Evolutionary conservation across 37 sponge, comb jelly and placozoan species (phyloP).

Genomic region (Hormiphora californensis): DNA sequence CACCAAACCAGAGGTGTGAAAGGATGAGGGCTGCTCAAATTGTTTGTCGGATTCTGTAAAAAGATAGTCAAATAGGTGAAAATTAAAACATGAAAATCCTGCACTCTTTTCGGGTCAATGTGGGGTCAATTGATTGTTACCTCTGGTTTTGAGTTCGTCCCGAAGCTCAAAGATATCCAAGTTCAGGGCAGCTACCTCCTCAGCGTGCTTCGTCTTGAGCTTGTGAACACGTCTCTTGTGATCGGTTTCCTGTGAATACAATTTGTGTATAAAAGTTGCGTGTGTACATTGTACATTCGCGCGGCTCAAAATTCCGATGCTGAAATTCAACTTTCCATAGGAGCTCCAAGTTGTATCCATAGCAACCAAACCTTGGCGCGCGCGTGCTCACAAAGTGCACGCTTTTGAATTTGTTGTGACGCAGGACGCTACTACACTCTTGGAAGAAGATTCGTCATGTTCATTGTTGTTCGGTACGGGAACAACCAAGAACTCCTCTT

Average conservation of each 20-base stretch:
- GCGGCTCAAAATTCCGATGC: no score
- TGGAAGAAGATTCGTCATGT: no score
- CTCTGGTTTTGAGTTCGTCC: background rate
- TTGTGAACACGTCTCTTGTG: constrained; percentile 6
- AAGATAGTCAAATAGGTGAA: background rate
- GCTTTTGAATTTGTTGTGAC: no score
- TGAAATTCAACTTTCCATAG: no score
- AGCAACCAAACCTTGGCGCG: no score
- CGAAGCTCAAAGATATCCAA: constrained; percentile 35
- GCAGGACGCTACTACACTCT: no score
- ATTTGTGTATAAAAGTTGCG: no score
- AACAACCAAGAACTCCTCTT: constrained; percentile 7
- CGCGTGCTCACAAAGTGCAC: no score
- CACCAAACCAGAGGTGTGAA: background rate
- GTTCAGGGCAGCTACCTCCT: constrained; percentile 12
- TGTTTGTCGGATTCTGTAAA: background rate
- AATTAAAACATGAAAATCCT: background rate
- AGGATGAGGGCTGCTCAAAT: background rate
- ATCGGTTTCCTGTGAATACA: background rate
- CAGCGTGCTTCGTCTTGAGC: background rate
- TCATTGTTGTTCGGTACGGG: background rate
- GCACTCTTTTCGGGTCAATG: no score
- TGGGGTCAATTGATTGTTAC: no score
- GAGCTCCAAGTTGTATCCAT: no score
- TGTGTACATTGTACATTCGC: no score